Percentiles rank a stretch among this genome's conserved stretches.
Conservation (phyloP, 2,888 invertebrate species). For the Deilephila porcellus region DNA sequence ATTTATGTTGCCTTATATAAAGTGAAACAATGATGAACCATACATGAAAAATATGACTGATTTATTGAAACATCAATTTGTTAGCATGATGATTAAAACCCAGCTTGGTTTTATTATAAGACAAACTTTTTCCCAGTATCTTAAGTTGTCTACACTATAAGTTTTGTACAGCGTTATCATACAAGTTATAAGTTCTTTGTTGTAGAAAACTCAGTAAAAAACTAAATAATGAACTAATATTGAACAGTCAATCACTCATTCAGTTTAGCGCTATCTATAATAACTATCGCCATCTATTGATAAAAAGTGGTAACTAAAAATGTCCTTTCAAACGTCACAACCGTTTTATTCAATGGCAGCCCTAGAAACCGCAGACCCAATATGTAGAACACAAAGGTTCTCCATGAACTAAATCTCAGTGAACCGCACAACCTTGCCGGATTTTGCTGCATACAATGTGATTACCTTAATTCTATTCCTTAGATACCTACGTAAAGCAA, state of each 20-base stretch:
- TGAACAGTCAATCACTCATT: not conserved
- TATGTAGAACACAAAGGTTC: slow-evolving; percentile 48
- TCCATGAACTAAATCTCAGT: slow-evolving; percentile 71
- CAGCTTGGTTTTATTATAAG: too few relatives aligned
- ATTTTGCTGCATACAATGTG: slow-evolving; percentile 56
- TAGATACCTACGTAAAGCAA: slow-evolving; percentile 69
- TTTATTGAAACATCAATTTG: too few relatives aligned
- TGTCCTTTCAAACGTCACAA: not conserved
- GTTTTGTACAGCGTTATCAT: too few relatives aligned
- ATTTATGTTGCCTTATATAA: too few relatives aligned
- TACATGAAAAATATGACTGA: too few relatives aligned
- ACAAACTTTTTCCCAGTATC: too few relatives aligned
- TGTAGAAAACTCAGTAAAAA: not conserved
- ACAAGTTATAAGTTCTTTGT: too few relatives aligned
- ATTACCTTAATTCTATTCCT: slow-evolving; percentile 60
- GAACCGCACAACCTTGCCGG: slow-evolving; percentile 67
- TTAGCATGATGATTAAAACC: too few relatives aligned
- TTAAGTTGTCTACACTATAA: too few relatives aligned
- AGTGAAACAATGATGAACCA: too few relatives aligned
- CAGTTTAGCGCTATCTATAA: not conserved
- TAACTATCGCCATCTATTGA: not conserved
- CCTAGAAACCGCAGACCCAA: slow-evolving; percentile 30
- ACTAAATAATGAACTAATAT: not conserved
- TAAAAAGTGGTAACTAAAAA: not conserved
- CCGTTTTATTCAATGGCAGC: not conserved